phyloP scores from a whole-genome alignment of 2,888 invertebrate species.

The Nemapogon koenigi region DNA sequence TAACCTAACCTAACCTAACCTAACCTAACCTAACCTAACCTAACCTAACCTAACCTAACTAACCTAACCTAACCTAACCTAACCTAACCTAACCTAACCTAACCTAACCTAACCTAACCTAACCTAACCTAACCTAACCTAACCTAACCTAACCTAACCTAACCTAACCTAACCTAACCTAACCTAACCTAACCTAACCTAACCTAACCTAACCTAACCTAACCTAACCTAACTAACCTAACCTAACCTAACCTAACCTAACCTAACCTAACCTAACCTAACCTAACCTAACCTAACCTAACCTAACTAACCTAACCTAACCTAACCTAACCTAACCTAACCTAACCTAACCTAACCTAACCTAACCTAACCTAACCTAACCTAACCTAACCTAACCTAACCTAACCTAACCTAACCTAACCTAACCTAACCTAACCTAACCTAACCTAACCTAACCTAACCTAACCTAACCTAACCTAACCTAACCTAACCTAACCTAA shows the following conservation, averaged over 20 bases:
- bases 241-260: conserved; percentile 10
- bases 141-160: conserved; percentile 10
- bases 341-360: neutral
- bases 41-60: conserved; percentile 9
- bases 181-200: conserved; percentile 7
- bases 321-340: neutral
- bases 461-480: neutral
- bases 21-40: conserved; percentile 9
- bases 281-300: conserved; percentile 4
- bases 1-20: conserved; percentile 10
- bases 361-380: neutral
- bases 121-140: conserved; percentile 10
- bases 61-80: conserved; percentile 10
- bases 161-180: conserved; percentile 11
- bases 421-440: neutral
- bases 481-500: neutral
- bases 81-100: conserved; percentile 10
- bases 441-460: conserved; percentile 1
- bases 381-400: neutral
- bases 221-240: conserved; percentile 12
- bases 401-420: neutral
- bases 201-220: conserved; percentile 12
- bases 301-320: conserved; percentile 1
- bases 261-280: conserved; percentile 4
- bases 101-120: conserved; percentile 10